Evolutionary conservation across 1,140 invertebrate genomes (phyloP).

Genomic region (Cheumatopsyche charites): DNA sequence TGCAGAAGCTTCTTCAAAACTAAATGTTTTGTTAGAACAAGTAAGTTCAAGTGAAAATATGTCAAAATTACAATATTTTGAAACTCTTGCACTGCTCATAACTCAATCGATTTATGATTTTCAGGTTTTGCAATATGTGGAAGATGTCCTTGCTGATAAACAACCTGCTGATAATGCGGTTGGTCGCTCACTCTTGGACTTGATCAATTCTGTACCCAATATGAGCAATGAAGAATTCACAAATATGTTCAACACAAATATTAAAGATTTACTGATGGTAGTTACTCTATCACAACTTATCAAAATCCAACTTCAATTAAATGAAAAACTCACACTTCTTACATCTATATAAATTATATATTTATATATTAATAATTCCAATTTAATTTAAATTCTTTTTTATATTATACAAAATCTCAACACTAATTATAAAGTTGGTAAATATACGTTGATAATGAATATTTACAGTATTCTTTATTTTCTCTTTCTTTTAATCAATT

Average conservation of each 20-base stretch:
- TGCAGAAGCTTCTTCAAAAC: conserved; percentile 77
- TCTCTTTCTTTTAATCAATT: too few species aligned
- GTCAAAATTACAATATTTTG: too few species aligned
- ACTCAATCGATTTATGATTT: too few species aligned
- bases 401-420: too few species aligned
- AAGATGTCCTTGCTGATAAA: conserved; percentile 81
- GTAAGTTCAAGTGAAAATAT: too few species aligned
- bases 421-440: too few species aligned
- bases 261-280: conserved; percentile 97
- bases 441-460: too few species aligned
- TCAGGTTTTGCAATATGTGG: conserved; percentile 83
- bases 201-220: conserved; percentile 89
- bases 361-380: background rate
- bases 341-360: conserved; percentile 65
- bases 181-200: conserved; percentile 84
- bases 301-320: conserved; percentile 92
- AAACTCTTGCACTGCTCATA: too few species aligned
- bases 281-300: conserved; percentile 94
- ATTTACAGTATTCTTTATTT: too few species aligned
- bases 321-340: conserved; percentile 89
- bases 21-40: conserved; percentile 78
- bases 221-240: conserved; percentile 90
- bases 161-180: conserved; percentile 78
- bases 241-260: conserved; percentile 93
- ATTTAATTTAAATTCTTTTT: conserved; percentile 3